Percentiles rank a stretch among this genome's conserved stretches.
Conservation (phyloP, 1,140 invertebrate species). For the Pristionchus pacificus region DNA sequence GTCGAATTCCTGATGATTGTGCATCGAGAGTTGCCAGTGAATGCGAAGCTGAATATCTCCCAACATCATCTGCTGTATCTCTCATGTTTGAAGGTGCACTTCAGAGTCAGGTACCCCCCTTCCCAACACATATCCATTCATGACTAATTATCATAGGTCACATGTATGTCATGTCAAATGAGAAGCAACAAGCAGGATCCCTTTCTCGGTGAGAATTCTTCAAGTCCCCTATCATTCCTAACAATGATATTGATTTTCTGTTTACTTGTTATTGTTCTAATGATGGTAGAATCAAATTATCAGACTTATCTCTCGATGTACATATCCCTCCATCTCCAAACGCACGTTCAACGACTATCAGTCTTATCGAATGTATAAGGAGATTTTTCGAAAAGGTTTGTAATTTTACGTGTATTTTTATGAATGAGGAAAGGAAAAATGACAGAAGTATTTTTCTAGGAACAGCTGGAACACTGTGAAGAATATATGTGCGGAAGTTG, state of each 20-base stretch:
- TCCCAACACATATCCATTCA: no score
- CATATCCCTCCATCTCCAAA: background rate
- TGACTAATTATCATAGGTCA: constrained; percentile 11
- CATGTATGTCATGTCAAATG: constrained; percentile 20
- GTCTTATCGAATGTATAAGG: constrained; percentile 15
- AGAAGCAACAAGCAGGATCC: constrained; percentile 28
- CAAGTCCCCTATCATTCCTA: background rate
- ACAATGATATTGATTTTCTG: no score
- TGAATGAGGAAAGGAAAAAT: background rate
- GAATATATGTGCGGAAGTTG: constrained; percentile 28
- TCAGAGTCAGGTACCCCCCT: background rate
- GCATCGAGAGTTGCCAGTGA: background rate
- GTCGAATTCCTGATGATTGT: constrained; percentile 15
- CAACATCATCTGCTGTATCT: constrained; percentile 12
- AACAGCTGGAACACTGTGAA: constrained; percentile 26
- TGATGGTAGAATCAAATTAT: constrained; percentile 1
- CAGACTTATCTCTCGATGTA: constrained; percentile 11
- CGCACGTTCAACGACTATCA: background rate
- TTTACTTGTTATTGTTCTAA: no score
- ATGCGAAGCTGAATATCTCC: background rate
- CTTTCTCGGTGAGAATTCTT: constrained; percentile 20
- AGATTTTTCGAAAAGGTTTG: constrained; percentile 17
- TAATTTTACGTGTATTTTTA: background rate
- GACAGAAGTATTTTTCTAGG: background rate
- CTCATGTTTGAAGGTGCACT: constrained; percentile 24